Conservation (phyloP, 2,888 invertebrate species). For the Diploptera punctata region DNA sequence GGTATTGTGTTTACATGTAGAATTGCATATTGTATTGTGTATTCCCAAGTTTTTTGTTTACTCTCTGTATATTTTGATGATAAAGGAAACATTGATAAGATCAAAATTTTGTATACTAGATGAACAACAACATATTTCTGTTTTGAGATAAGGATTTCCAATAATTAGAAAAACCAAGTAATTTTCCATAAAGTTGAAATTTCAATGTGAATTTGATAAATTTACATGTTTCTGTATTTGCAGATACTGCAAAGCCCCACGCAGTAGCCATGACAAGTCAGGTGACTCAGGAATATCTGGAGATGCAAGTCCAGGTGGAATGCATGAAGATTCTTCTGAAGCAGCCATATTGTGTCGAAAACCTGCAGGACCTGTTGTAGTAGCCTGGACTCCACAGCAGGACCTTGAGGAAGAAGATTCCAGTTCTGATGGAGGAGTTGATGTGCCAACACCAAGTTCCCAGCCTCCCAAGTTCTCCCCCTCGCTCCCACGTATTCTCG, state of each 20-base stretch:
- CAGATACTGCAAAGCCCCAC: conserved; percentile 38
- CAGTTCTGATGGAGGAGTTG: conserved; percentile 58
- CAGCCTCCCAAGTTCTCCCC: conserved; percentile 53
- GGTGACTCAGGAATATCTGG: conserved; percentile 87
- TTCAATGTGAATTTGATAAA: too few relatives aligned
- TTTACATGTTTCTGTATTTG: too few relatives aligned
- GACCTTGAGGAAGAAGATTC: conserved; percentile 72
- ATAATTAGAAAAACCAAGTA: too few relatives aligned
- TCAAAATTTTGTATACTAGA: too few relatives aligned
- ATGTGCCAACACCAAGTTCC: not conserved
- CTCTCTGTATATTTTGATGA: too few relatives aligned
- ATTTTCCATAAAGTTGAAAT: too few relatives aligned
- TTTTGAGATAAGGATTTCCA: too few relatives aligned
- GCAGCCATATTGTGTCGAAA: conserved; percentile 41
- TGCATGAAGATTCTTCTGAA: conserved; percentile 49
- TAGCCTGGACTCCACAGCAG: conserved; percentile 84
- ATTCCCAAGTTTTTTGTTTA: too few relatives aligned
- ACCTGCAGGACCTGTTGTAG: not conserved
- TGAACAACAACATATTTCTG: too few relatives aligned
- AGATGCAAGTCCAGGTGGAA: conserved; percentile 67
- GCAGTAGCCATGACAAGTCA: conserved; percentile 69
- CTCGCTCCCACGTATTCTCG: conserved; percentile 71
- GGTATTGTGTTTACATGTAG: too few relatives aligned
- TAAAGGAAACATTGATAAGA: too few relatives aligned
- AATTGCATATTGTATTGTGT: too few relatives aligned